Evolutionary conservation across 2,113 vertebrate genomes (phyloP).

Genomic region (Caracal caracal): DNA sequence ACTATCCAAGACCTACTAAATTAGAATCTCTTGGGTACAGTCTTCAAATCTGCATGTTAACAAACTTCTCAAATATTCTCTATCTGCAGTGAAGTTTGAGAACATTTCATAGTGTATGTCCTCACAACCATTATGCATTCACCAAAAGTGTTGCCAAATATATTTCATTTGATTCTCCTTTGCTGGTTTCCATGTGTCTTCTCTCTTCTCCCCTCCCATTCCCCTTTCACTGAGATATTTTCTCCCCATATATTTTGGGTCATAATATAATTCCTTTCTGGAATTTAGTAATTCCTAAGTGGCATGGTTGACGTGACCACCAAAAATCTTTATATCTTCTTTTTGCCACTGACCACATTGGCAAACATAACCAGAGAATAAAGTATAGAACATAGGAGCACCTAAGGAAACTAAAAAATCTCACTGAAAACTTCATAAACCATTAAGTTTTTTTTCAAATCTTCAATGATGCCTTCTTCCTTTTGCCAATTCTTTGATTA

Average conservation of each 20-base stretch:
- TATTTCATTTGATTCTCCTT: neutral
- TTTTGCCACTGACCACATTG: neutral
- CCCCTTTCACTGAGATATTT: neutral
- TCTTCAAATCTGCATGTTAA: conserved; percentile 6
- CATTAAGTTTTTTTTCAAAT: neutral
- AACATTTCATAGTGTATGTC: neutral
- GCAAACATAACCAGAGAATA: neutral
- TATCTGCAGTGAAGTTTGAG: neutral
- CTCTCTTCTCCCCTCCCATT: neutral
- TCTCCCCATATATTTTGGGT: neutral
- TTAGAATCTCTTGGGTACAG: neutral
- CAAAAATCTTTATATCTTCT: neutral
- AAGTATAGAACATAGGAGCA: neutral
- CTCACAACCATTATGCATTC: neutral
- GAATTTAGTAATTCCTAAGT: neutral
- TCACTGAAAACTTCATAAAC: conserved; percentile 38
- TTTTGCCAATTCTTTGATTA: conserved; percentile 20
- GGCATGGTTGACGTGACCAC: neutral
- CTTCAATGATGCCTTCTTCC: neutral
- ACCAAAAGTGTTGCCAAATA: neutral
- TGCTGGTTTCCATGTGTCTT: neutral
- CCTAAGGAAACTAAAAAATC: neutral
- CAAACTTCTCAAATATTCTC: neutral
- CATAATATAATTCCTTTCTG: neutral
- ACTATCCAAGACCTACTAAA: neutral